Base-by-base conservation (phyloP, 2,113 vertebrate species). In the Eonycteris spelaea region DNA sequence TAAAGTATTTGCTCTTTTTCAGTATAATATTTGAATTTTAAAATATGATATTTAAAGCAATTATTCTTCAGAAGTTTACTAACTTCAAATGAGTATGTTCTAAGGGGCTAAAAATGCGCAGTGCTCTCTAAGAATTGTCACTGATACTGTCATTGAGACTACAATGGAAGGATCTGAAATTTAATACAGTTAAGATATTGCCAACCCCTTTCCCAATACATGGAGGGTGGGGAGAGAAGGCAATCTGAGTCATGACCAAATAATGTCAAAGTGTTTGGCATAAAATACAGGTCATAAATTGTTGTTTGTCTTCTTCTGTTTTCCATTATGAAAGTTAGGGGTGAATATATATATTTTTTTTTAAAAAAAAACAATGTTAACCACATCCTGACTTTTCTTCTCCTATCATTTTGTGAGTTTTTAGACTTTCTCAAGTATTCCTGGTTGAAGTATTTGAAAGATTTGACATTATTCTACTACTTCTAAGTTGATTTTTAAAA, bases 1-100 rank as follows among this genome's bases (percentile, higher is more conserved):
- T 96, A 89, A 96, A 96, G 94, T 94, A 96, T 96, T 97, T 97
- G 68, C 40, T 86, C 96, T 96, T 91, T 95, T 96, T 65, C 22
- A 86, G 73, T 78, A 30, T 77, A 96, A 92, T 88, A 95, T 97
- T 96, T 97, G 80, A 95, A 97, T 97, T 96, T 96, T 86, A 86
- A 97, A 97, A 97, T 88, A 97, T 55, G 88, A 63, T 96, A 97
- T 96, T 98, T 96, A 95, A 94, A 94, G 57, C 82, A 97, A 93
- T 97, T 97, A 94, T 70, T 97, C 61, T 92, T 93, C 24, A 78
- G 83, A 95, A 96, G 87, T 97, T 96, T 86, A 86, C 82, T 91
- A 91, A 94, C 80, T 92, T 95, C 94, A 86, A 92, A 93, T 75
- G 95, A 94, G 67, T 70, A 65, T 82, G 48, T 96, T 95, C 28